Evolutionary conservation across 92 coral and sea anemone species (phyloP), one percentile per base, ranked within the genome.

Genomic region (Pocillopora meandrina): DNA sequence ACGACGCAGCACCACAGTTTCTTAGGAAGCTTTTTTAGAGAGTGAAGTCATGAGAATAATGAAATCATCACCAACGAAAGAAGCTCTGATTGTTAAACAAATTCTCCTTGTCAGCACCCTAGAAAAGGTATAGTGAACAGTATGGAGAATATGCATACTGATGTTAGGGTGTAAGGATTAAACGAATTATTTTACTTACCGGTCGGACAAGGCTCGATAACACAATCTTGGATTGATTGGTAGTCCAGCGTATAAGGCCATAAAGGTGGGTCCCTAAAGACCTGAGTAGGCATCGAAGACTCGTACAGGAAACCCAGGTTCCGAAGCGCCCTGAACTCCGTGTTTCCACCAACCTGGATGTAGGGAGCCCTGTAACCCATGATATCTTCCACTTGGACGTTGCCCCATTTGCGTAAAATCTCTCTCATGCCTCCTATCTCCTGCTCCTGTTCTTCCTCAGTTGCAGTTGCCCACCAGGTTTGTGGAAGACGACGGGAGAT

Each of bases 221-320:
- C 86, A 20, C 95, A 92, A 3, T 87, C 91, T 73, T 92, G 91
- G 34, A 86, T 87, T 49, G 91, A 72, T 33, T 63, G 67, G 70
- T 90, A 87, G 56, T 90, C 93, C 6, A 92, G 65, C 10, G 93
- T 92, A 77, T 92, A 90, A 1, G 95, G 95, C 93, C 95, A 90
- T 15, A 92, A 20, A n/a, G 93, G 91, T 6, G 88, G 86, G 42
- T 89, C 67, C 18, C 56, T 66, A 18, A 65, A 90, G 61, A 16
- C 33, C 59, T 47, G 85, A 8, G 93, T 84, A 4, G 95, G 91
- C 93, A 92, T 83, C 14, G 95, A 90, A 11, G 95, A 90, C 74
- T 92, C 95, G 71, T 87, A 90, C 82, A 90, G 14, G 20, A 90
- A 90, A 49, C 62, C 82, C 5, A 76, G 59, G 71, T 92, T 86